These are phyloP conservation scores for Trichonephila clavata DNA, from an alignment of 1,140 invertebrate species.

Conservation along the genomic window DNA sequence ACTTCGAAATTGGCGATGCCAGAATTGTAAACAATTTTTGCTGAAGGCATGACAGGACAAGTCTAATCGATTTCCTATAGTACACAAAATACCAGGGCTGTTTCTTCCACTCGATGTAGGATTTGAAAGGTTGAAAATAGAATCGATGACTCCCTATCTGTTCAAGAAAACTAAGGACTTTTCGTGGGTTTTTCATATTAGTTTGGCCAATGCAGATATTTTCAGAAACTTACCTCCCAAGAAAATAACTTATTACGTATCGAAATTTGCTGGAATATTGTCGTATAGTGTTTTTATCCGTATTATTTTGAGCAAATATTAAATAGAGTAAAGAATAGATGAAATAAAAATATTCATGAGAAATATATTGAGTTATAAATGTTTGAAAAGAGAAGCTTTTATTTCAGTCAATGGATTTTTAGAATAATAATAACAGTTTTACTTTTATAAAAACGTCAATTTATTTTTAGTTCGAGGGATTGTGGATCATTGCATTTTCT, in stretches of 20 bases:
- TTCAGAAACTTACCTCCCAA: constrained; percentile 15
- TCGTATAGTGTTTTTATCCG: not conserved
- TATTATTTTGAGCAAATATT: not conserved
- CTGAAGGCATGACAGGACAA: not conserved
- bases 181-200: not conserved
- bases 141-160: constrained; percentile 2
- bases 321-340: not conserved
- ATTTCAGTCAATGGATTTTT: no score
- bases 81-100: constrained; percentile 1
- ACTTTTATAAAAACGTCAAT: no score
- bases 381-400: no score
- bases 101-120: constrained; percentile 17
- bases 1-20: not conserved
- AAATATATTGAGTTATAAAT: not conserved
- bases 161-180: not conserved
- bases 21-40: constrained; percentile 19
- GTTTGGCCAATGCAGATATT: not conserved
- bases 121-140: constrained; percentile 23
- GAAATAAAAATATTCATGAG: not conserved
- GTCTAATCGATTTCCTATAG: constrained; percentile 23
- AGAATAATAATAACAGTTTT: no score
- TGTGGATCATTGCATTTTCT: no score
- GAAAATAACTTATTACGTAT: not conserved
- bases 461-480: no score
- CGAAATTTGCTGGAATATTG: not conserved